Conservation (phyloP, 2,888 invertebrate genomes). For the Harpagoxenus sublaevis region DNA sequence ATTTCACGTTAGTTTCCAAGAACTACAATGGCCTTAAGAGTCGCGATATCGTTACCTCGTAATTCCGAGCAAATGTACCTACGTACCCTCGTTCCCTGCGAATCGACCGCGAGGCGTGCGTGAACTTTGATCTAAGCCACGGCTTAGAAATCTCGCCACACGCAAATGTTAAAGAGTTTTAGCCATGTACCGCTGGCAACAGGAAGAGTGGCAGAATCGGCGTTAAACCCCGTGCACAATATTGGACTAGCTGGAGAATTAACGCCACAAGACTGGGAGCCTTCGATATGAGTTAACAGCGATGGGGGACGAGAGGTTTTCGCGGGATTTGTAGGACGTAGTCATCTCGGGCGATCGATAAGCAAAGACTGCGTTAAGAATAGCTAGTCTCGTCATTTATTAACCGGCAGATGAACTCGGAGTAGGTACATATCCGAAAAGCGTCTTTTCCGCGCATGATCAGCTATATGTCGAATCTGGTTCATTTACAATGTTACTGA, state of each 20-base stretch:
- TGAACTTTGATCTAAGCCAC: conserved; percentile 69
- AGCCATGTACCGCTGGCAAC: conserved; percentile 29
- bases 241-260: conserved; percentile 9
- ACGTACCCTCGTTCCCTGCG: neutral
- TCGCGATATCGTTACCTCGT: conserved; percentile 18
- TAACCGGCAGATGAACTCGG: conserved; percentile 4
- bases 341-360: conserved; percentile 42
- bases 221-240: conserved; percentile 27
- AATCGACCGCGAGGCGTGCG: conserved; percentile 50
- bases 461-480: neutral
- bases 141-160: conserved; percentile 59
- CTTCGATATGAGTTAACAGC: conserved; percentile 17
- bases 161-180: conserved; percentile 71
- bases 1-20: conserved; percentile 34
- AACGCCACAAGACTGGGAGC: neutral
- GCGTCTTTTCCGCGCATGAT: too few species aligned
- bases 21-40: neutral
- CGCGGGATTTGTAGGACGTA: conserved; percentile 33
- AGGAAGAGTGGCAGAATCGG: conserved; percentile 3
- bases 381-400: conserved; percentile 40
- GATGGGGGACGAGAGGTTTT: conserved; percentile 5
- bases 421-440: neutral
- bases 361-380: conserved; percentile 44
- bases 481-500: neutral
- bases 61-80: conserved; percentile 21